These are phyloP conservation scores for Pachypsylla venusta DNA, from an alignment of 1,140 invertebrate genomes.

Conservation along the genomic window DNA sequence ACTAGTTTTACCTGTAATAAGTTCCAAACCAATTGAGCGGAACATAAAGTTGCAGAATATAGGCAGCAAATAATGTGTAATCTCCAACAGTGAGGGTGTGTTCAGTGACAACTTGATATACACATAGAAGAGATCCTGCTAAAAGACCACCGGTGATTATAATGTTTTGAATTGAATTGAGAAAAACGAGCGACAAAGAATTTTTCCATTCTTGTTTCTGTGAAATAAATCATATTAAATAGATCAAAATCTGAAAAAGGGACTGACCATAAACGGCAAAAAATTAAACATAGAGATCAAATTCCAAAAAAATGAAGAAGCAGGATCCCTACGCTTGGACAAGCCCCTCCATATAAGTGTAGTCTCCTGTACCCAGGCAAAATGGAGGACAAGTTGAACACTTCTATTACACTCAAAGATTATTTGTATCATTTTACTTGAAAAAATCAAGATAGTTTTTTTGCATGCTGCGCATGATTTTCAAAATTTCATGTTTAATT, in stretches of 20 bases:
- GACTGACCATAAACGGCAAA: no score
- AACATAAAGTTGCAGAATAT: constrained; percentile 90
- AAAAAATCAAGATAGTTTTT: no score
- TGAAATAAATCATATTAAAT: constrained; percentile 26
- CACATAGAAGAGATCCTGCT: constrained; percentile 73
- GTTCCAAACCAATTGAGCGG: constrained; percentile 96
- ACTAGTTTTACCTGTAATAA: constrained; percentile 97
- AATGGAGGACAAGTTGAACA: not conserved
- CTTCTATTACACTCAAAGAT: no score
- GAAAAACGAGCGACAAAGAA: constrained; percentile 65
- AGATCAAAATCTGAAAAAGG: constrained; percentile 10
- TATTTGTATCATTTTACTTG: no score
- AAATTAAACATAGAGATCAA: no score
- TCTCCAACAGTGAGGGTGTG: constrained; percentile 72
- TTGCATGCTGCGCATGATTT: no score
- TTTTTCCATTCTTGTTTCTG: constrained; percentile 77
- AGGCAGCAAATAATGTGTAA: constrained; percentile 86
- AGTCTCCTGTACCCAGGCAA: not conserved
- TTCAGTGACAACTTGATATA: constrained; percentile 56
- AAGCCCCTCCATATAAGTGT: not conserved
- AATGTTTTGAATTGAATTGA: constrained; percentile 80
- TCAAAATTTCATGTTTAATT: no score
- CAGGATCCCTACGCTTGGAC: no score
- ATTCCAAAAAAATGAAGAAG: no score
- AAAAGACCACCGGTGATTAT: constrained; percentile 76